Conservation (phyloP, 2,797 vertebrate genomes). For the Aulostomus chinensis region DNA sequence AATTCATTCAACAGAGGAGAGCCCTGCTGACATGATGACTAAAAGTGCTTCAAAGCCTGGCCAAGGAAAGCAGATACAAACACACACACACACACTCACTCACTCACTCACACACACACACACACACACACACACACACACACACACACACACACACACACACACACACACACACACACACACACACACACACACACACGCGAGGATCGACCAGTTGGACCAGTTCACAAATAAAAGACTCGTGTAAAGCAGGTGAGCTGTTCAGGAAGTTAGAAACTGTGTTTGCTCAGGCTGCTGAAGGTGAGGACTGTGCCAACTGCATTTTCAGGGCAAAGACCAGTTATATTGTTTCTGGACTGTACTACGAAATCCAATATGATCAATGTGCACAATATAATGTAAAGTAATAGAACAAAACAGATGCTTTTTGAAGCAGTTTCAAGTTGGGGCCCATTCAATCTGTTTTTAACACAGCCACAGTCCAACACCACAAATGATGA, state of each 20-base stretch:
- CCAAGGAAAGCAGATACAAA: constrained; percentile 37
- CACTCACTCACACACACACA: too few relatives aligned
- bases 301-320: too few relatives aligned
- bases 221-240: constrained; percentile 45
- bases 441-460: constrained; percentile 35
- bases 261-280: constrained; percentile 2
- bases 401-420: constrained; percentile 16
- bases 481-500: constrained; percentile 52
- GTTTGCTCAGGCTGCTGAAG: constrained; percentile 2
- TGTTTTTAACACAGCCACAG: constrained; percentile 34
- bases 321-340: constrained; percentile 6
- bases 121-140: too few relatives aligned
- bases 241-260: constrained; percentile 8
- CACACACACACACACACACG: constrained; percentile 13
- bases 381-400: not conserved
- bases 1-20: constrained; percentile 21
- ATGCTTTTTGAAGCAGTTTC: constrained; percentile 33
- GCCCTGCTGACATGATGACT: constrained; percentile 5
- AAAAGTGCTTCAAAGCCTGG: constrained; percentile 22
- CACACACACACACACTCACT: constrained; percentile 17
- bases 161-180: too few relatives aligned
- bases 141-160: too few relatives aligned
- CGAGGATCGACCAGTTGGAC: constrained; percentile 63
- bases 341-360: not conserved
- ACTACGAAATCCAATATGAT: not conserved